These are phyloP conservation scores for Salvelinus namaycush DNA, from an alignment of 2,113 vertebrate genomes.

Conservation along the genomic window DNA sequence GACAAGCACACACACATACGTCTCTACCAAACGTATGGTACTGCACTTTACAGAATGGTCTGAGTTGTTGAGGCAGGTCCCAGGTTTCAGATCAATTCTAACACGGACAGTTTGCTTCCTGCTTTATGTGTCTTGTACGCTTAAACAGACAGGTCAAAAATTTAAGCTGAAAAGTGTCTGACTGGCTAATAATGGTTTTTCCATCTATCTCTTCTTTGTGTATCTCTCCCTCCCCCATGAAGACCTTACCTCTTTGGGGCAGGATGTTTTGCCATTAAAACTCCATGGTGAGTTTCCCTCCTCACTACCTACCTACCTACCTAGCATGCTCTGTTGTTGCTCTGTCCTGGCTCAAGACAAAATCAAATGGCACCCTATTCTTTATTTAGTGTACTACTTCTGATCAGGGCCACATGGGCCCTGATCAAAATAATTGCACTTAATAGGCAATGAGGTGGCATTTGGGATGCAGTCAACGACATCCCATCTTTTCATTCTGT, in stretches of 20 bases:
- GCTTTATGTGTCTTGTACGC: slow-evolving; percentile 59
- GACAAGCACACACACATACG: slow-evolving; percentile 5
- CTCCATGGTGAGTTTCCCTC: slow-evolving; percentile 97
- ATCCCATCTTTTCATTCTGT: slow-evolving; percentile 60
- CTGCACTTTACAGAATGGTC: slow-evolving; percentile 51
- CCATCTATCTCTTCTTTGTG: slow-evolving; percentile 85
- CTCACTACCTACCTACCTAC: slow-evolving; percentile 64
- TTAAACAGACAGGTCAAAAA: slow-evolving; percentile 64
- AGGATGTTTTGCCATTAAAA: slow-evolving; percentile 99
- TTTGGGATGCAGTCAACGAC: slow-evolving; percentile 23
- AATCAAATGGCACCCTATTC: slow-evolving; percentile 7
- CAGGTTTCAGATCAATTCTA: slow-evolving; percentile 35
- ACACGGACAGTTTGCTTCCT: slow-evolving; percentile 37
- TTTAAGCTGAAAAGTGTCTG: slow-evolving; percentile 69
- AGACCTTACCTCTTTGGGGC: slow-evolving; percentile 99
- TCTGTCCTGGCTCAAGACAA: slow-evolving; percentile 58
- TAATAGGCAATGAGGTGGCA: neutral
- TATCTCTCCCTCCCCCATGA: slow-evolving; percentile 72
- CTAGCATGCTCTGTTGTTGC: slow-evolving; percentile 76
- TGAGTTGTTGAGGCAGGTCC: slow-evolving; percentile 49
- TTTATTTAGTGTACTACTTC: too few relatives aligned
- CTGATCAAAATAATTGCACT: slow-evolving; percentile 34
- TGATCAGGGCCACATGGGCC: too few relatives aligned
- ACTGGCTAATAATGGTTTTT: slow-evolving; percentile 82
- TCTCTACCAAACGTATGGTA: slow-evolving; percentile 33